Percentiles rank a stretch among this genome's conserved stretches.
phyloP scores from a whole-genome alignment of 2,113 vertebrate species.

The Willisornis vidua region DNA sequence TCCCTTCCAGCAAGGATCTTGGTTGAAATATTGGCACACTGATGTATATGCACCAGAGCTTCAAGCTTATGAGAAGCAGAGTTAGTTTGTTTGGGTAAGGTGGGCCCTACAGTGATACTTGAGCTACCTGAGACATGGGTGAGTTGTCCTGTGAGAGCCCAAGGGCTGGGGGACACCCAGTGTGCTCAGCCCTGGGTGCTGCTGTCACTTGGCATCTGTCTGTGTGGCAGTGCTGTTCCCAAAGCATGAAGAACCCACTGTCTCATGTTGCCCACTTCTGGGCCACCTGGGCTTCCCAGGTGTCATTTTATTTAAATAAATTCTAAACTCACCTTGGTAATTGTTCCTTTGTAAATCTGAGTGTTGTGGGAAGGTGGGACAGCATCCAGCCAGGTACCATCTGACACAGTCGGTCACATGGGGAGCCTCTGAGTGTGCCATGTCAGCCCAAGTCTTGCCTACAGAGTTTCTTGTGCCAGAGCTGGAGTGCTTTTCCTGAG shows the following conservation, averaged over 20 bases:
- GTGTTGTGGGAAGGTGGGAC: neutral
- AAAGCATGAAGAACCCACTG: neutral
- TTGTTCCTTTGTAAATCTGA: neutral
- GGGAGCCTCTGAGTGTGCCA: rapidly evolving
- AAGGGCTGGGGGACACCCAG: neutral
- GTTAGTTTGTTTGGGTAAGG: neutral
- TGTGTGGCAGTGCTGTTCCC: neutral
- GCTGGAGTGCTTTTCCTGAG: neutral
- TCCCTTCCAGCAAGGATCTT: neutral
- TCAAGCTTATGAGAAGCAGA: neutral
- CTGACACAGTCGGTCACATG: neutral
- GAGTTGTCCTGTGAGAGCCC: neutral
- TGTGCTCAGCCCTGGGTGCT: neutral
- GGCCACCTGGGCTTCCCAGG: neutral
- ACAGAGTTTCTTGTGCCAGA: rapidly evolving
- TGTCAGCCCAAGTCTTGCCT: neutral
- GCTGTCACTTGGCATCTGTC: rapidly evolving
- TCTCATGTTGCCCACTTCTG: rapidly evolving
- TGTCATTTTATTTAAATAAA: neutral
- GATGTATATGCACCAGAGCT: neutral
- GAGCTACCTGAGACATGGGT: rapidly evolving
- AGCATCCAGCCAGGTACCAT: neutral
- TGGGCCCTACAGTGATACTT: rapidly evolving
- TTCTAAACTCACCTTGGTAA: neutral
- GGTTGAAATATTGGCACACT: rapidly evolving